phyloP scores from a whole-genome alignment of 64 coral and sea anemone genomes.

The Exaiptasia diaphana region DNA sequence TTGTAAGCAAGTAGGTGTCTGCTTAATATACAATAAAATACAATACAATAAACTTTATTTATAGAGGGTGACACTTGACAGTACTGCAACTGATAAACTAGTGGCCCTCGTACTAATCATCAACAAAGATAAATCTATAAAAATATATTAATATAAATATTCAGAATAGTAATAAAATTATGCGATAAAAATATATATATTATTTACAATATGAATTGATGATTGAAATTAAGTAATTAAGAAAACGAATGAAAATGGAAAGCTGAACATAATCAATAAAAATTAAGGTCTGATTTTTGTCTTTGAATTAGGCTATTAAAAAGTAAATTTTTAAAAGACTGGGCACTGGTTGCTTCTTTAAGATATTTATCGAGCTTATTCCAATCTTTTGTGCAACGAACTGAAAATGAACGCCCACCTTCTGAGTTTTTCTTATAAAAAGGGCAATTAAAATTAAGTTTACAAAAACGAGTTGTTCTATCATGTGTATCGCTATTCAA shows the following conservation, averaged over 20 bases:
- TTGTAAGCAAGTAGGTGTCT: too few relatives aligned
- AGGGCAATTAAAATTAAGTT: slow-evolving; percentile 37
- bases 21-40: too few relatives aligned
- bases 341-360: neutral
- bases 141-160: neutral
- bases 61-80: neutral
- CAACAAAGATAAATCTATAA: neutral
- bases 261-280: neutral
- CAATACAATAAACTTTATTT: neutral
- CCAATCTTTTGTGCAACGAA: slow-evolving; percentile 34
- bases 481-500: neutral
- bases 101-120: neutral
- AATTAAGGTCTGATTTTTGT: neutral
- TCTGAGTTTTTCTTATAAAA: slow-evolving; percentile 6
- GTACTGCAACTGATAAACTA: slow-evolving; percentile 1
- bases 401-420: slow-evolving; percentile 36
- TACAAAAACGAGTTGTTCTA: neutral
- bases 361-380: slow-evolving; percentile 8
- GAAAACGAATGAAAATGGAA: neutral
- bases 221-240: neutral
- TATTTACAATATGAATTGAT: neutral
- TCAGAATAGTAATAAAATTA: neutral
- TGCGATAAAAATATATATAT: neutral
- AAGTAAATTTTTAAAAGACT: neutral
- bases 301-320: neutral